Evolutionary conservation across 92 coral and sea anemone genomes (phyloP).

Genomic region (Paragorgia papillata): DNA sequence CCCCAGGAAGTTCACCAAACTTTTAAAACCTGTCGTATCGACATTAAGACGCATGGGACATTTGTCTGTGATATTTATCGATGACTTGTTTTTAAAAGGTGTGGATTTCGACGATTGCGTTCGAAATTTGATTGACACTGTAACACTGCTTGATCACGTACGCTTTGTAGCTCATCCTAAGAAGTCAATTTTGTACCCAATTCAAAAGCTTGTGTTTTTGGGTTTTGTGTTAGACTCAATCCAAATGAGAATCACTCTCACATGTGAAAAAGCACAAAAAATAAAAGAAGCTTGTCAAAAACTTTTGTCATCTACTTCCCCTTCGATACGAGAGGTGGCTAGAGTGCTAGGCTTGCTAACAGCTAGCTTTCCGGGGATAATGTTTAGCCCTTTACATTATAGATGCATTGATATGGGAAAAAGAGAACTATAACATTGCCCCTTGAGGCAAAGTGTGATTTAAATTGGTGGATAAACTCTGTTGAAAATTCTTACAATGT

Average conservation of each 20-base stretch:
- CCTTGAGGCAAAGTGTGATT: conserved; percentile 40
- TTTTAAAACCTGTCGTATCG: conserved; percentile 27
- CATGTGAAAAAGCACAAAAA: conserved; percentile 2
- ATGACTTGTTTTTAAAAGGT: conserved; percentile 28
- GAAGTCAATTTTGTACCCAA: conserved; percentile 18
- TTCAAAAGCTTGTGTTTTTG: background rate
- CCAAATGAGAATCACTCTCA: background rate
- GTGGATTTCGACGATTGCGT: conserved; percentile 19
- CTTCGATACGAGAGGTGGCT: background rate
- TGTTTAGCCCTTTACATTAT: background rate
- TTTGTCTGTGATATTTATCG: conserved; percentile 4
- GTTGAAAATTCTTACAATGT: conserved; percentile 38
- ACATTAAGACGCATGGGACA: conserved; percentile 1
- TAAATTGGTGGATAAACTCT: conserved; percentile 57
- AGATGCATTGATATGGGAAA: background rate
- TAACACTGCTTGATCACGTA: background rate
- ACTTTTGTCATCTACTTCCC: background rate
- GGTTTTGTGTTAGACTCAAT: conserved; percentile 24
- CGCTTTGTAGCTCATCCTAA: conserved; percentile 11
- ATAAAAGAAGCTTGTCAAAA: background rate
- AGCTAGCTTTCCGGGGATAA: background rate
- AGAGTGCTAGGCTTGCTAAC: background rate
- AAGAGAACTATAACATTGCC: conserved; percentile 63
- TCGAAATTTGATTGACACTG: conserved; percentile 13
- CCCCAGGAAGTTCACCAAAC: conserved; percentile 24